Percentiles rank a stretch among this genome's conserved stretches.
Conservation (phyloP, 2,888 invertebrate genomes). For the Lepidocyrtoides sp. region DNA sequence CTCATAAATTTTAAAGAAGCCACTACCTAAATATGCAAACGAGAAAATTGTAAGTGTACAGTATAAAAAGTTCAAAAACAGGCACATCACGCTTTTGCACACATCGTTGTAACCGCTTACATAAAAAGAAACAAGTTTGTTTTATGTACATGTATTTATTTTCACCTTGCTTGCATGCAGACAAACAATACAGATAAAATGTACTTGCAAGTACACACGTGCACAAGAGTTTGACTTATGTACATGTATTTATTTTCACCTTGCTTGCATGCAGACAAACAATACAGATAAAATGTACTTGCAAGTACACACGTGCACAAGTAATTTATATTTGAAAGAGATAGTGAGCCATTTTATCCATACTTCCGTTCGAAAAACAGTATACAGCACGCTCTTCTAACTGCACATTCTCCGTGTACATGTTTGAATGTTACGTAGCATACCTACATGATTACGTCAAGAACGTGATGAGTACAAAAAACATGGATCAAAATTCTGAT, state of each 20-base stretch:
- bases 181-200: neutral
- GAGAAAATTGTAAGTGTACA: slow-evolving; percentile 38
- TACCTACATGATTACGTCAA: too few species aligned
- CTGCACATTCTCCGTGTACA: neutral
- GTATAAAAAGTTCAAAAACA: slow-evolving; percentile 24
- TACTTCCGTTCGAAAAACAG: neutral
- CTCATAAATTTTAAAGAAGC: slow-evolving; percentile 79
- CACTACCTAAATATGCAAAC: slow-evolving; percentile 55
- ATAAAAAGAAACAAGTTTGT: slow-evolving; percentile 12
- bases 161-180: neutral
- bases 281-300: neutral
- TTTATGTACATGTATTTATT: neutral
- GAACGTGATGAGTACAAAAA: slow-evolving; percentile 56
- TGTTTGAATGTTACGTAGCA: too few species aligned
- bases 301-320: neutral
- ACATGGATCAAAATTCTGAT: slow-evolving; percentile 30
- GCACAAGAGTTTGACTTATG: neutral
- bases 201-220: neutral
- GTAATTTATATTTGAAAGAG: slow-evolving; percentile 19
- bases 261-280: neutral
- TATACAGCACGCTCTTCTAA: neutral
- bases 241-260: neutral
- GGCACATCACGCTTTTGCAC: neutral
- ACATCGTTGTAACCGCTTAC: neutral
- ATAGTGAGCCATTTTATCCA: neutral